Evolutionary conservation across 2,888 invertebrate genomes (phyloP), one percentile per base, ranked within the genome.

Genomic region (Oscheius onirici): DNA sequence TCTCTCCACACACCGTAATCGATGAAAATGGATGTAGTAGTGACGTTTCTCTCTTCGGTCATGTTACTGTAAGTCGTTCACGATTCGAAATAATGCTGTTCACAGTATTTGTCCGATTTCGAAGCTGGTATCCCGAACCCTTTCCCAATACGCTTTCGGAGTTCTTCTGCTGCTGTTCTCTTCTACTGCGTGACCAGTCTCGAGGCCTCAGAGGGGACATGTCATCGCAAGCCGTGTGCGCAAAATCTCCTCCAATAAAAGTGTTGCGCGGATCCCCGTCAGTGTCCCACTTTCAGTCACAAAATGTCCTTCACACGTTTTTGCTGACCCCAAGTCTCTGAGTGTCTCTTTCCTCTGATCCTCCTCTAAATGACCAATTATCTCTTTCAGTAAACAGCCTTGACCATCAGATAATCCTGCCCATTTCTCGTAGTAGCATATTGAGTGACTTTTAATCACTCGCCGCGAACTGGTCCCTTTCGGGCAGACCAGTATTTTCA

Each of bases 81-180:
- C 34, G 3, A 6, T 34, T 6, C 34, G 8, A 3, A 34, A 34
- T n/a, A 17, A n/a, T 10, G 3, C 8, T 17, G 11, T 54, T 77
- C 84, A 63, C 71, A 85, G 85, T 86, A 86, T 73, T 71, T 69
- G 24, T 77, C 78, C 52, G 78, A 83, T 72, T 83, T 80, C 67
- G 78, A 79, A 22, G 86, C 86, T n/a, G 86, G 86, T 13, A 86
- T 86, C 69, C 75, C 77, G 72, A 86, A 85, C 65, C 85, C 85
- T 10, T 80, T 75, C 49, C 86, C 86, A 20, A 86, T 86, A 49
- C 79, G 86, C 10, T 86, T 86, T 75, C 82, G 86, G 51, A 77
- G 80, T 43, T 75, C 81, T 3, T 82, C 80, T 5, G 74, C 83
- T 8, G 78, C 79, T 10, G 84, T 86, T 22, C 74, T 79, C 54